A percentile compares a stretch with the other conserved stretches of the same genome.
These are phyloP conservation scores for Bemisia tabaci DNA, from an alignment of 1,140 invertebrate species.

Conservation along the genomic window DNA sequence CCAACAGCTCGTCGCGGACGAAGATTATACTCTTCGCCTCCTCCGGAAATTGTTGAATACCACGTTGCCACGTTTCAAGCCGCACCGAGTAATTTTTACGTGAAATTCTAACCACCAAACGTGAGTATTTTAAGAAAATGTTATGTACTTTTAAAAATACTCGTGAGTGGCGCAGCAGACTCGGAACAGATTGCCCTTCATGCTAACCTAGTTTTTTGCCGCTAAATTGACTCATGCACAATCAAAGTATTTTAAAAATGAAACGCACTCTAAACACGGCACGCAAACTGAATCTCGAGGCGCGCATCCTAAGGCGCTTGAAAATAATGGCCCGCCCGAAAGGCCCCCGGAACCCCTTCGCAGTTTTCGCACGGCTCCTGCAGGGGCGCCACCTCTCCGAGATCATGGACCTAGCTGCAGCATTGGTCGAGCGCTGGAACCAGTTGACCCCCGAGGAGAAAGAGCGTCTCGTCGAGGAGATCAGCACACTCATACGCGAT, in stretches of 20 bases:
- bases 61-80: too few species aligned
- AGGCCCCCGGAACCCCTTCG: neutral
- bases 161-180: too few species aligned
- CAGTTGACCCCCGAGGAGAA: neutral
- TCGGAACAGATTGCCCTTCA: too few species aligned
- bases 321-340: neutral
- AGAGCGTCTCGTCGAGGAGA: neutral
- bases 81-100: too few species aligned
- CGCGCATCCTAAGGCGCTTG: neutral
- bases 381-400: neutral
- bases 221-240: too few species aligned
- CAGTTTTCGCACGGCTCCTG: neutral
- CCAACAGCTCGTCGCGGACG: too few species aligned
- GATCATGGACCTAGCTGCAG: neutral
- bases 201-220: too few species aligned
- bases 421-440: neutral
- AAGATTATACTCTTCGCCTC: too few species aligned
- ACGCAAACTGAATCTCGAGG: neutral
- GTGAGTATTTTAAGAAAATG: too few species aligned
- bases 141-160: too few species aligned
- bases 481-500: neutral
- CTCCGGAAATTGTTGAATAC: too few species aligned
- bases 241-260: neutral
- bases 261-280: neutral
- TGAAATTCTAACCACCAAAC: too few species aligned